Evolutionary conservation across 53 echinoderm and acorn worm species (phyloP).

Genomic region (Paracentrotus lividus): DNA sequence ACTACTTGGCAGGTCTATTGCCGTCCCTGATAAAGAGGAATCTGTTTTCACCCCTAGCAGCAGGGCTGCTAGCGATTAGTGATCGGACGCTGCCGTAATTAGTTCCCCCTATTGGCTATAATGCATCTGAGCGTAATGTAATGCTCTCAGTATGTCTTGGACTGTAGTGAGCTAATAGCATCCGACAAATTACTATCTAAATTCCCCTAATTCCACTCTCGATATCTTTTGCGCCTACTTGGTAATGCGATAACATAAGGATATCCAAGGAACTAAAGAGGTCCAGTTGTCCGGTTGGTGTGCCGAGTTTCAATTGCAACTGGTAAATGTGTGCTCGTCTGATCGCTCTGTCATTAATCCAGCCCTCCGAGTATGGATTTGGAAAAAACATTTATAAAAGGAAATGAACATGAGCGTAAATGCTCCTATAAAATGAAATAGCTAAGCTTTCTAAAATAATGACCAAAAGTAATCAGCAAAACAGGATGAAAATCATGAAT

Average conservation of each 20-base stretch:
- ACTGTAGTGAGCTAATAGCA: conserved; percentile 64
- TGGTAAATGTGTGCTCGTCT: background rate
- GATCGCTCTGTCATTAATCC: conserved; percentile 3
- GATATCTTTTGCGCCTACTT: too few species aligned
- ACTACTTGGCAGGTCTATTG: conserved; percentile 66
- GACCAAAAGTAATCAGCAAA: too few species aligned
- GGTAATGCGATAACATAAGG: background rate
- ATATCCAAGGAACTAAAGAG: background rate
- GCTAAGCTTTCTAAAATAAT: background rate
- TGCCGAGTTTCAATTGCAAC: background rate
- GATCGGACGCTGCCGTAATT: background rate
- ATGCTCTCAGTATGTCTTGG: conserved; percentile 68
- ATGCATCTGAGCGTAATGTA: conserved; percentile 23
- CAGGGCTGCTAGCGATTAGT: background rate
- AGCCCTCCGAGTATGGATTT: background rate
- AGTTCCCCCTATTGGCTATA: background rate
- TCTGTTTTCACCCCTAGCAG: conserved; percentile 60
- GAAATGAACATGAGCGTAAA: background rate
- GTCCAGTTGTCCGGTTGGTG: background rate
- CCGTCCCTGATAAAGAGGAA: conserved; percentile 49
- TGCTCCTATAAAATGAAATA: background rate
- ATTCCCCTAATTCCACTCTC: conserved; percentile 63
- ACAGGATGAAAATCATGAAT: too few species aligned
- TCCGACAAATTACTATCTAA: conserved; percentile 67
- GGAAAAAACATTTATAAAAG: background rate